Conservation (phyloP, 1,140 invertebrate species). For the Drosophila neocordata region DNA sequence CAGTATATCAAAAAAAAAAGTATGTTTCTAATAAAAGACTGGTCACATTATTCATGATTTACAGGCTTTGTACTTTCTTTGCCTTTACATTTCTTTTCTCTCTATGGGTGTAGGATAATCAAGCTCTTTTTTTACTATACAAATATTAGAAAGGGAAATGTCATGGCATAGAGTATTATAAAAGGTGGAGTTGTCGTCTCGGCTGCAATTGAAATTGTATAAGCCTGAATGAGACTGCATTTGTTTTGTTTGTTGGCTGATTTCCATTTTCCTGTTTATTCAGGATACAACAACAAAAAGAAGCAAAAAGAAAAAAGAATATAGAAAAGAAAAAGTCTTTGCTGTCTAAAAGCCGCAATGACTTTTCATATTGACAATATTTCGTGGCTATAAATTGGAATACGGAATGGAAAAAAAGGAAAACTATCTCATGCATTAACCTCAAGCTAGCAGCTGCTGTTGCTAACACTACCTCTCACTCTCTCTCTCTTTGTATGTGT, state of each 20-base stretch:
- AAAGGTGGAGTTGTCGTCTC: slow-evolving; percentile 1
- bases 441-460: slow-evolving; percentile 49
- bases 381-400: slow-evolving; percentile 28
- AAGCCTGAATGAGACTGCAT: slow-evolving; percentile 53
- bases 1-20: too few relatives aligned
- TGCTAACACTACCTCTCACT: slow-evolving; percentile 23
- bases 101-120: not conserved
- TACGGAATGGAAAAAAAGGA: not conserved
- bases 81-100: too few relatives aligned
- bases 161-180: not conserved
- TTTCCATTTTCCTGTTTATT: slow-evolving; percentile 46
- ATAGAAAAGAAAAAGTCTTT: not conserved
- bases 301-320: slow-evolving; percentile 4
- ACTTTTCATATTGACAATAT: slow-evolving; percentile 57
- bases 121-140: not conserved
- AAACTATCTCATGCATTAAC: slow-evolving; percentile 40
- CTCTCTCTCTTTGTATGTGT: slow-evolving; percentile 6
- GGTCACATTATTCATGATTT: too few relatives aligned
- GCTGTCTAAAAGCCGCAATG: slow-evolving; percentile 52
- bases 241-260: slow-evolving; percentile 53
- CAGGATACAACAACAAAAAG: slow-evolving; percentile 20
- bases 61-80: too few relatives aligned
- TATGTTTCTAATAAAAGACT: too few relatives aligned
- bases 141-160: not conserved
- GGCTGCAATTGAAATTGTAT: slow-evolving; percentile 19